Base-by-base conservation (phyloP, 2,113 vertebrate species). In the Neolamprologus hecqui region DNA sequence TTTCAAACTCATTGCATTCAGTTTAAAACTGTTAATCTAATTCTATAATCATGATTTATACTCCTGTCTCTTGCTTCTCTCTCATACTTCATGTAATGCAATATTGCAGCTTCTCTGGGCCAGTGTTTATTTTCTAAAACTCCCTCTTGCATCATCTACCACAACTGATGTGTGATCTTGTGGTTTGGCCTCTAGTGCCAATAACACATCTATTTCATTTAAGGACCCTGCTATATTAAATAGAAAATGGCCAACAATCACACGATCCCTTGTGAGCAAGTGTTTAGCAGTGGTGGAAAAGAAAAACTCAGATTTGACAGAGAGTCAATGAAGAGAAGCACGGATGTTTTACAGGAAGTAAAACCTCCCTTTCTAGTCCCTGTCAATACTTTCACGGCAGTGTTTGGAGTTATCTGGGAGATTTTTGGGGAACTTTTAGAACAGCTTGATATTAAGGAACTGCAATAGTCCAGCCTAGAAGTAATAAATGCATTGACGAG, bases 41-140 rank as follows among this genome's bases (percentile, higher is more conserved):
- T 21, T 70, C 37, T 6, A 42, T 42, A 70, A 23, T 42, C 65
- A 70, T 70, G 65, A 42, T 70, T 42, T 9, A 68, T 70, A 70
- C 65, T 70, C 65, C n/a, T 42, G 11, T 42, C 65, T 42, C 5
- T 70, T 23, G 19, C 65, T 70, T 70, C 37, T 42, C 65, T 70
- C 65, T 70, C 65, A 42, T 70, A 4, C 35, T 42, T 70, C 7
- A 42, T 70, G 65, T 42, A 23, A 40, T 70, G 35, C 37, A 70
- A 23, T 70, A 0, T 14, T 1, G 65, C n/a, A 42, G 65, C 65
- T 70, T 42, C 65, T 70, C 65, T 0, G n/a, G n/a, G 7, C 35
- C 37, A 9, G 11, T 70, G 65, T 42, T 70, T 70, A 70, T 70
- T 70, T 70, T 42, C 65, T 70, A 9, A 42, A 42, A 42, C 35